phyloP scores from a whole-genome alignment of 2,888 invertebrate species.

The Argyresthia goedartella region DNA sequence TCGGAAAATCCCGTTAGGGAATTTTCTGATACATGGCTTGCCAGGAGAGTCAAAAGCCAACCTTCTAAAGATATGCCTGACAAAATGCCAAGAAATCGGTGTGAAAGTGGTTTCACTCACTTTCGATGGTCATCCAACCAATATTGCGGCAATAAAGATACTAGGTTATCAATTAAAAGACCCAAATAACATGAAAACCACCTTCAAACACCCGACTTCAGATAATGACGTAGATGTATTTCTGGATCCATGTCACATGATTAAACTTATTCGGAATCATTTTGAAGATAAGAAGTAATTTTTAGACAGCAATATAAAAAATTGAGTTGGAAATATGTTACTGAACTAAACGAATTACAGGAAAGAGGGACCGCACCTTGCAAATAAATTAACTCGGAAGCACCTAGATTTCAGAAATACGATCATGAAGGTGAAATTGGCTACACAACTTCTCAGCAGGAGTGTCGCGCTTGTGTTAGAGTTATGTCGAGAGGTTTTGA shows the following conservation, averaged over 20 bases:
- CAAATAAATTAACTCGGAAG: too few species aligned
- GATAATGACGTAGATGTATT: slow-evolving; percentile 1
- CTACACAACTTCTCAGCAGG: slow-evolving; percentile 10
- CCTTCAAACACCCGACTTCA: slow-evolving; percentile 15
- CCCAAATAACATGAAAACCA: slow-evolving; percentile 11
- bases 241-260: too few species aligned
- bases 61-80: slow-evolving; percentile 12
- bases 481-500: slow-evolving; percentile 8
- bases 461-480: slow-evolving; percentile 8
- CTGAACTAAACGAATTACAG: too few species aligned
- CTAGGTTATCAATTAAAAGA: slow-evolving; percentile 16
- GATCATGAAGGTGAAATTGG: too few species aligned
- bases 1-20: slow-evolving; percentile 24
- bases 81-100: slow-evolving; percentile 16
- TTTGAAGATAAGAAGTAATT: slow-evolving; percentile 7
- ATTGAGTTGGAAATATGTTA: slow-evolving; percentile 5
- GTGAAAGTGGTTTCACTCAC: slow-evolving; percentile 15
- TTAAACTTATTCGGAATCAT: slow-evolving; percentile 7
- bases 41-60: slow-evolving; percentile 14
- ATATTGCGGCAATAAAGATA: slow-evolving; percentile 6
- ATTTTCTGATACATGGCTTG: slow-evolving; percentile 20
- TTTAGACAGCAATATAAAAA: neutral
- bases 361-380: too few species aligned
- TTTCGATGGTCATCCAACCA: slow-evolving; percentile 12
- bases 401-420: too few species aligned